Evolutionary conservation across 2,113 vertebrate species (phyloP), one percentile per base, ranked within the genome.

Genomic region (Leptobrachium leishanense): DNA sequence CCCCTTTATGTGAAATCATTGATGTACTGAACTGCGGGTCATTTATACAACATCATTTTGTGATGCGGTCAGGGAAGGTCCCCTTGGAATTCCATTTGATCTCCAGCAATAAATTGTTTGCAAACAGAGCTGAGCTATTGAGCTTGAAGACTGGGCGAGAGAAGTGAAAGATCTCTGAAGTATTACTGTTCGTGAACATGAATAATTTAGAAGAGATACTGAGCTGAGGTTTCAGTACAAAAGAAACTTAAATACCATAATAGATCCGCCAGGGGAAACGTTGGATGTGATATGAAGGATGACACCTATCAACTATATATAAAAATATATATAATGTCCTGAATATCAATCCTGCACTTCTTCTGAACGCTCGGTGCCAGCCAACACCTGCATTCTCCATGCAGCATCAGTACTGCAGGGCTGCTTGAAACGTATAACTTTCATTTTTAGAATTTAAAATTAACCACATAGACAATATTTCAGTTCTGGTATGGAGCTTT

Each of bases 61-160:
- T 68, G 11, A 44, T 68, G 67, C 6, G 41, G 41, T 68, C 67
- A 68, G 46, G 8, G 46, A 40, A 66, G 64, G 67, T 68, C 67
- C 43, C 42, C 41, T 3, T 12, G 67, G 67, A 68, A 43, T 68
- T 44, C 42, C 44, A 11, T 42, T 68, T 68, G 67, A 68, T 68
- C 42, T 44, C 41, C 5, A 66, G 64, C 12, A 41, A 68, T 66
- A 66, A 68, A 68, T 68, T 68, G 42, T 41, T 68, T 68, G 41
- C 12, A 44, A 40, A 44, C 67, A 44, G 67, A 68, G 15, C 31
- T 31, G n/a, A 64, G 62, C 13, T 20, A 59, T 39, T 64, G 5
- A 20, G n/a, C 20, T 64, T 64, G 62, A 2, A 59, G 62, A 39
- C 39, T 6, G 6, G 31, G n/a, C 31, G 10, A 5, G 62, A 39